Percentiles rank a stretch among this genome's conserved stretches.
Evolutionary conservation across 2,888 invertebrate genomes (phyloP).

Genomic region (Cynaeus angustus): DNA sequence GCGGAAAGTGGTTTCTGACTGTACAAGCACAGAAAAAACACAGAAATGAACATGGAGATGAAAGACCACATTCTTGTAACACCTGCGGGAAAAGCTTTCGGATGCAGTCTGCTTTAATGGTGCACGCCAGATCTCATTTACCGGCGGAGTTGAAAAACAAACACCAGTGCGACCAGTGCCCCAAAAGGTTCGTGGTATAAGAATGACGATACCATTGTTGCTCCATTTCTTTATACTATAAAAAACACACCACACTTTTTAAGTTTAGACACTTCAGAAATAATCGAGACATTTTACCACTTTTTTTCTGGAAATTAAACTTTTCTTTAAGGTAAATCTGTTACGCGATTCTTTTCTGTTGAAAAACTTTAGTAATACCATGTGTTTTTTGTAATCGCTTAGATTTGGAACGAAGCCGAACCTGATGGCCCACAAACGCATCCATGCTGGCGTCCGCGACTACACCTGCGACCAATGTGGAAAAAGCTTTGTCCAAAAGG

Average conservation of each 20-base stretch:
- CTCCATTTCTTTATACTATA: too few relatives aligned
- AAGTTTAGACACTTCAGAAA: too few relatives aligned
- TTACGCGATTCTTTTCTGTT: too few relatives aligned
- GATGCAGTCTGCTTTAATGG: slow-evolving; percentile 74
- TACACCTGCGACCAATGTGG: slow-evolving; percentile 76
- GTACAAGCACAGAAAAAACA: slow-evolving; percentile 68
- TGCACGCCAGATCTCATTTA: slow-evolving; percentile 75
- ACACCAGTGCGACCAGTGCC: slow-evolving; percentile 76
- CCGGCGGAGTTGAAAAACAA: slow-evolving; percentile 75
- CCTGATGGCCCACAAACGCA: slow-evolving; percentile 75
- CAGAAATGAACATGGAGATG: slow-evolving; percentile 73
- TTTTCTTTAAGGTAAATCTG: too few relatives aligned
- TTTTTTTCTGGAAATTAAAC: not conserved
- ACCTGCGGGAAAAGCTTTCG: slow-evolving; percentile 76
- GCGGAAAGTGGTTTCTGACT: slow-evolving; percentile 75
- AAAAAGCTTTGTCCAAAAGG: slow-evolving; percentile 76
- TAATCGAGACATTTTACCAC: too few relatives aligned
- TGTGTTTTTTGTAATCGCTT: too few relatives aligned
- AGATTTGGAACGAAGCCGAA: slow-evolving; percentile 75
- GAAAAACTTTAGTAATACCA: too few relatives aligned
- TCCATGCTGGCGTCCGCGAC: slow-evolving; percentile 74
- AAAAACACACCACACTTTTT: too few relatives aligned
- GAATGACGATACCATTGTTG: too few relatives aligned
- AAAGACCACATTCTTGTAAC: slow-evolving; percentile 72
- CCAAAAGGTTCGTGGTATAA: too few relatives aligned